Evolutionary conservation across 2,113 vertebrate species (phyloP).

Genomic region (Podarcis cretensis): DNA sequence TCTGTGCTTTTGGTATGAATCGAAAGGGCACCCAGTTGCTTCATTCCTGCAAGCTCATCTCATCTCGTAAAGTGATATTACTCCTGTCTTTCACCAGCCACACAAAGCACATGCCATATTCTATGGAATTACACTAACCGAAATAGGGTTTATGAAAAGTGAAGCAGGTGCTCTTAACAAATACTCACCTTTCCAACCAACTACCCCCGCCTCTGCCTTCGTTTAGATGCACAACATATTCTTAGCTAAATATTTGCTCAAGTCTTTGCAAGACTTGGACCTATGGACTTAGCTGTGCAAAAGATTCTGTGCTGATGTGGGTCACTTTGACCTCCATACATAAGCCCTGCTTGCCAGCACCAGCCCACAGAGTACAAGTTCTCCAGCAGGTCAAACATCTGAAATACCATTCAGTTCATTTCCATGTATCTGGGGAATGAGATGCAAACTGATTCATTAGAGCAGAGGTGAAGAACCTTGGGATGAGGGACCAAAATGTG

Average conservation of each 20-base stretch:
- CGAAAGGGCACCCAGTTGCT: no score
- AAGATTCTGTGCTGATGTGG: not conserved
- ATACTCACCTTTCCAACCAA: not conserved
- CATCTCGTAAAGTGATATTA: no score
- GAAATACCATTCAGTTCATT: not conserved
- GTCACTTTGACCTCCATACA: not conserved
- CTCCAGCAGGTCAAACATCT: not conserved
- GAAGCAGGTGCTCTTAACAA: not conserved
- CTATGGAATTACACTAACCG: not conserved
- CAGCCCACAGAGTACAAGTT: not conserved
- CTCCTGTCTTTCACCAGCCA: not conserved
- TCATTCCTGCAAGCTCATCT: no score
- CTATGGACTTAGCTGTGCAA: not conserved
- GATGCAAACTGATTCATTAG: not conserved
- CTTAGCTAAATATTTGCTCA: constrained; percentile 1
- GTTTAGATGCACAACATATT: constrained; percentile 1
- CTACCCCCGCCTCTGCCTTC: not conserved
- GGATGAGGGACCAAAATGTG: no score
- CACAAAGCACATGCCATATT: not conserved
- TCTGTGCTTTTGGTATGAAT: no score
- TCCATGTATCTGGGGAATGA: not conserved
- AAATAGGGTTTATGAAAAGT: not conserved
- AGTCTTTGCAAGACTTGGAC: not conserved
- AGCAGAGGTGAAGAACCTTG: not conserved
- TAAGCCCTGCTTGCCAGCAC: not conserved